phyloP scores from a whole-genome alignment of 2,113 vertebrate genomes.

The Calonectris borealis region DNA sequence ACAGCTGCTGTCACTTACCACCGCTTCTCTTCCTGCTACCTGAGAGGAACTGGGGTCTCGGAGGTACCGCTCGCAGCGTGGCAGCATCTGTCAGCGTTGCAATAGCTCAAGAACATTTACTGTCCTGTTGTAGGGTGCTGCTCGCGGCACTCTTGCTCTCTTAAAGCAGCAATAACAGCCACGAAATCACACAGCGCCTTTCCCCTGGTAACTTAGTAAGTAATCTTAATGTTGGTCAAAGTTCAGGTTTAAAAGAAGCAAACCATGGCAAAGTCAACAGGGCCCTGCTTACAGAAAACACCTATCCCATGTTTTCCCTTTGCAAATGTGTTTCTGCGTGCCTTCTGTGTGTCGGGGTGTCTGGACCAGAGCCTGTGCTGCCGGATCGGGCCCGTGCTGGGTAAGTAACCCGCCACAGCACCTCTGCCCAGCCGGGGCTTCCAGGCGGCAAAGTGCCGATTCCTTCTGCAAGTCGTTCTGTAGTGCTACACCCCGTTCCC shows the following conservation, averaged over 20 bases:
- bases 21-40: rapidly evolving
- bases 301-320: rapidly evolving
- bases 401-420: rapidly evolving
- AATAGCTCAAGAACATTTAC: rapidly evolving
- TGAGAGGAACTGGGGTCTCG: neutral
- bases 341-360: neutral
- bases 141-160: rapidly evolving
- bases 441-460: rapidly evolving
- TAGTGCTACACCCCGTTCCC: neutral
- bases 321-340: neutral
- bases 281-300: neutral
- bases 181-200: rapidly evolving
- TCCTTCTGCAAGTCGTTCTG: neutral
- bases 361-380: neutral
- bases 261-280: neutral
- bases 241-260: neutral
- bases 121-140: neutral
- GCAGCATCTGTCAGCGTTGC: neutral
- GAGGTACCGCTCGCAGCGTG: rapidly evolving
- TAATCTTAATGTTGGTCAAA: neutral
- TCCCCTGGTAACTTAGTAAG: neutral
- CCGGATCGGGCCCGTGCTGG: rapidly evolving
- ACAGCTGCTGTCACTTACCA: neutral
- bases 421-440: neutral
- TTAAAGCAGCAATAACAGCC: neutral